These are phyloP conservation scores for Macrochelys suwanniensis DNA, from an alignment of 2,797 vertebrate species.

Conservation along the genomic window DNA sequence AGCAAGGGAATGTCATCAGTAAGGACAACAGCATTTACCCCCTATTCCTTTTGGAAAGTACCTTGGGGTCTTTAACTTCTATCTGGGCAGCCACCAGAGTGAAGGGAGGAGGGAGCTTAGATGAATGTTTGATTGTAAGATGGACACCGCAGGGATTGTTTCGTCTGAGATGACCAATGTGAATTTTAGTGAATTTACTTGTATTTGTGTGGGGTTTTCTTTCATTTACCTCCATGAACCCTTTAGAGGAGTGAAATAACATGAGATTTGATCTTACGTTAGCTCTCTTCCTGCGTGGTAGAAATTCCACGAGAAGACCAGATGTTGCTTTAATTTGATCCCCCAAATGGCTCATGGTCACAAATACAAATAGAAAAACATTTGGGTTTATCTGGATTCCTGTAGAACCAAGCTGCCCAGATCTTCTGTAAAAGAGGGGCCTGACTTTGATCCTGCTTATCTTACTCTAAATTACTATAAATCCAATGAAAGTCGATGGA, in stretches of 20 bases:
- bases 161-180: background rate
- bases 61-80: background rate
- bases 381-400: constrained; percentile 3
- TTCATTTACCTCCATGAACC: background rate
- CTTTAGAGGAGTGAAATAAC: background rate
- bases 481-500: constrained; percentile 26
- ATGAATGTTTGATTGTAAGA: background rate
- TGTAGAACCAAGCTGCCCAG: background rate
- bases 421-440: constrained; percentile 27
- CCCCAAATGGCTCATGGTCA: background rate
- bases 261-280: background rate
- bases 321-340: background rate
- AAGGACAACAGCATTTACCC: background rate
- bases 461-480: background rate
- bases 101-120: background rate
- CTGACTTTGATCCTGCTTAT: background rate
- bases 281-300: background rate
- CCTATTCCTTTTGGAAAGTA: background rate
- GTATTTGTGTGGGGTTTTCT: fast-evolving
- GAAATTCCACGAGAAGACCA: background rate
- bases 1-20: background rate
- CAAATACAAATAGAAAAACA: background rate
- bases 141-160: background rate
- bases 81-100: background rate
- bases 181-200: background rate